Evolutionary conservation across 2,888 invertebrate species (phyloP).

Genomic region (Drosophila mimica): DNA sequence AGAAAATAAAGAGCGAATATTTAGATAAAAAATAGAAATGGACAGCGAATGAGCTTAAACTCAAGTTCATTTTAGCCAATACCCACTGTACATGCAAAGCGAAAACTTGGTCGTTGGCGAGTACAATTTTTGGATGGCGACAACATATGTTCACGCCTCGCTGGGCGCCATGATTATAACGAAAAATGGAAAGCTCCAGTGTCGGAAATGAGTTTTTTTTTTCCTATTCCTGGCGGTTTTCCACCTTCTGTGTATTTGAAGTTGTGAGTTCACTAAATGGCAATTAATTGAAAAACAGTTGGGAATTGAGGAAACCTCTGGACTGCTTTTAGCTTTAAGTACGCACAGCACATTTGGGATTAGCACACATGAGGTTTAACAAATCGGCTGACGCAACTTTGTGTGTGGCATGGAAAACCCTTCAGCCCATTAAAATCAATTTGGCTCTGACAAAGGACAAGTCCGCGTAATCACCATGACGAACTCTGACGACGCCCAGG

Average conservation of each 20-base stretch:
- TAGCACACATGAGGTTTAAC: constrained; percentile 31
- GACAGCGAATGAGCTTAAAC: background rate
- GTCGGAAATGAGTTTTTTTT: constrained; percentile 24
- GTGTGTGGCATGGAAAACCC: constrained; percentile 4
- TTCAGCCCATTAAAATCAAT: constrained; percentile 58
- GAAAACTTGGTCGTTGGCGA: constrained; percentile 28
- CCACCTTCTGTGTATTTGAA: constrained; percentile 33
- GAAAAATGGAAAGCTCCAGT: constrained; percentile 31
- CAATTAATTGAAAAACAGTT: constrained; percentile 57
- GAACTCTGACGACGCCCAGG: constrained; percentile 33
- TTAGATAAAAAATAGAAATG: background rate
- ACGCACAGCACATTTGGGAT: constrained; percentile 16
- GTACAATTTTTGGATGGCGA: constrained; percentile 24
- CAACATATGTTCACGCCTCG: constrained; percentile 77
- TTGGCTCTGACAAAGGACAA: constrained; percentile 25
- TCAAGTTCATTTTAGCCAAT: constrained; percentile 1
- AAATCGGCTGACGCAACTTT: constrained; percentile 38
- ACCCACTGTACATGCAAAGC: constrained; percentile 26
- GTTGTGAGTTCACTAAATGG: constrained; percentile 52
- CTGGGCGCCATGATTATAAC: constrained; percentile 77
- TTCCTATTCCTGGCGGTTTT: constrained; percentile 12
- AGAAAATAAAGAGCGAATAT: background rate
- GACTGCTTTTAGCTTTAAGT: background rate
- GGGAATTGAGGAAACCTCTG: background rate
- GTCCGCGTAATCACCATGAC: constrained; percentile 68